Base-by-base conservation (phyloP, 1,140 invertebrate genomes). In the Brachionus koreanus region DNA sequence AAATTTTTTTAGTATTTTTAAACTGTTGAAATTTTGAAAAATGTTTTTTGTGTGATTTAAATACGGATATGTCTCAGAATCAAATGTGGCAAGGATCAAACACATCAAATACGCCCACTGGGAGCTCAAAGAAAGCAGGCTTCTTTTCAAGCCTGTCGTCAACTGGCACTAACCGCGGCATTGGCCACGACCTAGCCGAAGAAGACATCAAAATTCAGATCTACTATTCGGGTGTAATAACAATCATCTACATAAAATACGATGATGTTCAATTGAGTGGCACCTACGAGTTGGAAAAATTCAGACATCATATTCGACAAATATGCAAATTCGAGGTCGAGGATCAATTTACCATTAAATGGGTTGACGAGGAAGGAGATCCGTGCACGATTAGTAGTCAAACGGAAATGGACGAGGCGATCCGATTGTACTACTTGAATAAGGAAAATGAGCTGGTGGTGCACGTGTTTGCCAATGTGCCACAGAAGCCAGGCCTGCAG, bases 281-380 rank as follows among this genome's bases (percentile, higher is more conserved):
- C 49, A 42, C 29, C 0, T 65, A 61, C 25, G 61, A 65, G 6
- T 25, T 79, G 7, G 76, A 79, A 5, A 42, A 23, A 23, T 82
- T 82, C 19, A 33, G n/a, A 7, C 2, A 49, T 5, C 23, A 67
- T 5, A 82, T 82, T 23, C 19, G 63, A 12, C 6, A 46, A 5
- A 49, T 82, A 23, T 82, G 79, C 46, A 46, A 72, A 19, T 82
- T 82, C 23, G 79, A 65, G 7, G 33, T 12, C 29, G n/a, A 29
- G 3, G 33, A 82, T 12, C 33, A 29, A 16, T 72, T 82, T 52
- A 82, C 82, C 1, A 95, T 99, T 91, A 99, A 99, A 89, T 99
- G 97, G 96, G 93, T 99, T 74, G 98, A 99, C 89, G 97, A 99
- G 89, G 98, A 99, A 91, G 96, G 92, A 67, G 97, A 99, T 89